Percentiles rank a stretch among this genome's conserved stretches.
Conservation (phyloP, 2,113 vertebrate genomes). For the Mirounga angustirostris region DNA sequence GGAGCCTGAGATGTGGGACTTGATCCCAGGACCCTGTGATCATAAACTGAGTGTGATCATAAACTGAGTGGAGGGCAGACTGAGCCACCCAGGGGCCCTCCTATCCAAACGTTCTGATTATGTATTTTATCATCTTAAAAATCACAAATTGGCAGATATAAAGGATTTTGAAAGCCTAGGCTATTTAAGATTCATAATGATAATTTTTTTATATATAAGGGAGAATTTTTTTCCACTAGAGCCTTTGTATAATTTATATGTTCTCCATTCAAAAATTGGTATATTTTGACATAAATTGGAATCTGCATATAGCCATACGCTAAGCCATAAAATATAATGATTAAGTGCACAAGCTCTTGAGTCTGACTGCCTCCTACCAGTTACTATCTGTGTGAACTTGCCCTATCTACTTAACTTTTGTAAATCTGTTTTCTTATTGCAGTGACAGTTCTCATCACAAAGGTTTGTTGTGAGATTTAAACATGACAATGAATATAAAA, state of each 20-base stretch:
- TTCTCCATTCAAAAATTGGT: neutral
- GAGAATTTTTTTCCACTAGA: neutral
- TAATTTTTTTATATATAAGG: neutral
- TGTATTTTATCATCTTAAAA: neutral
- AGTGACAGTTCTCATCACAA: neutral
- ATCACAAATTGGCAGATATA: neutral
- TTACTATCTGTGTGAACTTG: neutral
- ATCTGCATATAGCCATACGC: neutral
- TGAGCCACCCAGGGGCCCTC: neutral
- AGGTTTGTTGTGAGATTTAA: neutral
- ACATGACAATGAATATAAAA: neutral
- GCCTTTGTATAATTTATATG: neutral
- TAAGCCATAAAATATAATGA: neutral
- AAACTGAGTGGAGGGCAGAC: neutral
- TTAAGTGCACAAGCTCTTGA: neutral
- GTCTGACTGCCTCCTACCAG: neutral
- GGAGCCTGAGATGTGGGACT: neutral
- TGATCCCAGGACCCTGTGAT: neutral
- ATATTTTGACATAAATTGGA: neutral
- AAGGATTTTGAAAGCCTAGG: slow-evolving; percentile 7
- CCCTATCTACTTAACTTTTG: neutral
- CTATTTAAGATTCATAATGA: neutral
- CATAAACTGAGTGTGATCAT: neutral
- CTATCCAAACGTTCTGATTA: slow-evolving; percentile 62
- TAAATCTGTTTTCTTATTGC: neutral